Percentiles rank a stretch among this genome's conserved stretches.
Evolutionary conservation across 2,888 invertebrate species (phyloP).

Genomic region (Xiphydria camelus): DNA sequence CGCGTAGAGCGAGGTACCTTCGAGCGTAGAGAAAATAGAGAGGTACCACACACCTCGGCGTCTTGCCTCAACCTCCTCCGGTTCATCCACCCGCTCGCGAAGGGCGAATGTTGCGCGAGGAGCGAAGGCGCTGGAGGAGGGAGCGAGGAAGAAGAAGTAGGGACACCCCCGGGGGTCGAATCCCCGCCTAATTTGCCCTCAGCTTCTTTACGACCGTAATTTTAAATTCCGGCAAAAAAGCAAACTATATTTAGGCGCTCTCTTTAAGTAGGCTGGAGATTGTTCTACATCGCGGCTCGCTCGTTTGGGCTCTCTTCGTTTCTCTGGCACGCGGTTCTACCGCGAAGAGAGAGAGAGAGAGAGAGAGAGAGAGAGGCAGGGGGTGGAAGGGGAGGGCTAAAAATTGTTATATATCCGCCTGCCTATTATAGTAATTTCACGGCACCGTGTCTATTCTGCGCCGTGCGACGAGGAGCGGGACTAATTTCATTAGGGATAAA

Average conservation of each 20-base stretch:
- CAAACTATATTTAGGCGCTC: conserved; percentile 45
- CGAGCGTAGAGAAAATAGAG: too few species aligned
- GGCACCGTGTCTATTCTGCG: conserved; percentile 52
- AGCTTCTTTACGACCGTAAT: conserved; percentile 54
- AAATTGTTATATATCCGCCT: conserved; percentile 25
- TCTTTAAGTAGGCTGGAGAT: conserved; percentile 22
- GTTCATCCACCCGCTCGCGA: not conserved
- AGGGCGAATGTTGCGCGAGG: too few species aligned
- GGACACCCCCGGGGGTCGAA: conserved; percentile 38
- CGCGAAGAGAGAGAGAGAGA: too few species aligned
- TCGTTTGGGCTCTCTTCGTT: not conserved
- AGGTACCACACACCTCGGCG: too few species aligned
- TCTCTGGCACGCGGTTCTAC: not conserved
- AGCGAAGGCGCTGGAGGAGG: too few species aligned
- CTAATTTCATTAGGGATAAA: conserved; percentile 58
- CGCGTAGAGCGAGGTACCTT: too few species aligned
- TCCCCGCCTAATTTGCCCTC: conserved; percentile 48
- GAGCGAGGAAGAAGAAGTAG: conserved; percentile 5
- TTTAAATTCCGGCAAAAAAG: conserved; percentile 50
- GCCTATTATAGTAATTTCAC: conserved; percentile 56
- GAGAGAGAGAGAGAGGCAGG: too few species aligned
- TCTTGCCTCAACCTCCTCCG: conserved; percentile 1
- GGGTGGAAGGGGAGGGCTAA: too few species aligned
- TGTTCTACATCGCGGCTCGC: conserved; percentile 19
- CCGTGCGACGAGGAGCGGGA: conserved; percentile 44